Evolutionary conservation across 2,888 invertebrate species (phyloP), one percentile per base, ranked within the genome.

Genomic region (Mayetiola destructor): DNA sequence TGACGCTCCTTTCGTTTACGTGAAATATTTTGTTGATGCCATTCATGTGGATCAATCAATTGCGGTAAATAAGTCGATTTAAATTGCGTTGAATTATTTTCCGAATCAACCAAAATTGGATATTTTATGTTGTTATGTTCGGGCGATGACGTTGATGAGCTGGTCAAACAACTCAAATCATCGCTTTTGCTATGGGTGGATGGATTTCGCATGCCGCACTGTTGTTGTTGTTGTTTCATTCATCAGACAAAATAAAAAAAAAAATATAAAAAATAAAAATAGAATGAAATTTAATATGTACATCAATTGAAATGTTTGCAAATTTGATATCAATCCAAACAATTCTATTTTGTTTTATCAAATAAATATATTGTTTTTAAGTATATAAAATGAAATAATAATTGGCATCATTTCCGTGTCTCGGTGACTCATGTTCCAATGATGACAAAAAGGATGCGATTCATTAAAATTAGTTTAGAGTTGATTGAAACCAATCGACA

Each of bases 1-100:
- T 80, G 77, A 48, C 80, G 75, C 66, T 81, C 81, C 68, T 80
- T 81, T 61, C 81, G 74, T 67, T 81, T 80, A 58, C 80, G 71
- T 37, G 78, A 59, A 14, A n/a, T 32, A 48, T 48, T 48, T 16
- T 56, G 70, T 64, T 69, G 72, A 61, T 71, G 71, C 71, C 72
- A 72, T 68, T 73, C 73, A 59, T 68, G 59, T 39, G 72, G 70
- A 63, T 73, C 72, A 57, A 73, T 71, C 64, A 71, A 66, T 62
- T 72, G 71, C 59, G 72, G 72, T 61, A 73, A 63, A 63, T 73
- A 73, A 57, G 70, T 69, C 61, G 72, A 61, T 42, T 58, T 61
- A 29, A 60, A 58, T 30, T 40, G 16, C 18, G 39, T 14, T 29
- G 56, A 21, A 29, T 40, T 52, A 21, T 42, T 56, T 27, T 52